Evolutionary conservation across 2,888 invertebrate species (phyloP).

Genomic region (Melanophora roralis): DNA sequence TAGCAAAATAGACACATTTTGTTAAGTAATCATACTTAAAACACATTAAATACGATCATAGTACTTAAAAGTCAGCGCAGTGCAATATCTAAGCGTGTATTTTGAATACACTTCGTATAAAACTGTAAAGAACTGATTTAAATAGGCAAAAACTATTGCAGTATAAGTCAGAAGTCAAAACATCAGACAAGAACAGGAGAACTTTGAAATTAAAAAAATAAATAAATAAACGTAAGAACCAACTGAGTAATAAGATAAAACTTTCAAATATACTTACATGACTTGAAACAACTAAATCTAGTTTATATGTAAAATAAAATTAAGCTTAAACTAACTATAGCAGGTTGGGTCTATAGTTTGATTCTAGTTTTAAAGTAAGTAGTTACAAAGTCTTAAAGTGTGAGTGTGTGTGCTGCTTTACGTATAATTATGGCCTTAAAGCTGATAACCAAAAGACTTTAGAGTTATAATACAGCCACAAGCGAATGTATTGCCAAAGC

Average conservation of each 20-base stretch:
- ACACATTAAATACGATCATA: slow-evolving; percentile 43
- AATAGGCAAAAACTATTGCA: background rate
- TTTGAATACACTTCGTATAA: slow-evolving; percentile 61
- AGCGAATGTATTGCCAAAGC: slow-evolving; percentile 51
- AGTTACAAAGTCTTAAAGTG: background rate
- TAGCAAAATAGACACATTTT: slow-evolving; percentile 3
- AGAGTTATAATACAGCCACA: slow-evolving; percentile 32
- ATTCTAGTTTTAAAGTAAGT: background rate
- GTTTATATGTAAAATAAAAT: slow-evolving; percentile 10
- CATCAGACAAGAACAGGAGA: slow-evolving; percentile 34
- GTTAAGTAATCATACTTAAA: slow-evolving; percentile 47
- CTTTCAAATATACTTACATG: background rate
- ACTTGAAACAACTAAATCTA: slow-evolving; percentile 7
- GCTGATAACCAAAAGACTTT: slow-evolving; percentile 45
- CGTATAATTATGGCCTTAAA: slow-evolving; percentile 43
- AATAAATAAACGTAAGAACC: background rate
- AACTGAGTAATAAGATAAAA: slow-evolving; percentile 8
- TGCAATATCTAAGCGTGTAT: slow-evolving; percentile 18
- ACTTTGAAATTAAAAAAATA: background rate
- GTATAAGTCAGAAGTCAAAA: slow-evolving; percentile 4
- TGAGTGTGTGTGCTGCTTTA: background rate
- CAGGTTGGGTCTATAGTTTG: background rate
- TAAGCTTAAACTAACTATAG: background rate
- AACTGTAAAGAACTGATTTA: slow-evolving; percentile 17
- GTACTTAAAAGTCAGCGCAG: background rate